These are phyloP conservation scores for Meloidogyne floridensis DNA, from an alignment of 1,140 invertebrate genomes.

Conservation along the genomic window DNA sequence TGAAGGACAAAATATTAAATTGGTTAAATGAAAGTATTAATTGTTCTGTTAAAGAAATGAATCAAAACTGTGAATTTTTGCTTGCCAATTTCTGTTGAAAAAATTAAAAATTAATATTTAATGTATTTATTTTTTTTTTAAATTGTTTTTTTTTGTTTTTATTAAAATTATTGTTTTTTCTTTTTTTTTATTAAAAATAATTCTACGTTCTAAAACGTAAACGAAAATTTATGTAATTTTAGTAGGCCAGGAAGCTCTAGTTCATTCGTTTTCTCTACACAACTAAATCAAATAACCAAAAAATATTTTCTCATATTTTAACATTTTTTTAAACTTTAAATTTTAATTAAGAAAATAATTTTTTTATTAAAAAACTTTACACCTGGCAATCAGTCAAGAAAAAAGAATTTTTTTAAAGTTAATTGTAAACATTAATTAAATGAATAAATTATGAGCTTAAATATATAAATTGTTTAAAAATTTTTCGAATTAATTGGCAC, in stretches of 20 bases:
- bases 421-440: background rate
- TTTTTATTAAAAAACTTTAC: background rate
- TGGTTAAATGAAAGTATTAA: background rate
- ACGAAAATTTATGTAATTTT: too few species aligned
- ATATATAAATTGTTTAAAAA: too few species aligned
- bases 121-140: background rate
- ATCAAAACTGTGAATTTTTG: background rate
- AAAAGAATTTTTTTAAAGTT: background rate
- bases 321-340: too few species aligned
- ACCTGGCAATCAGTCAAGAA: background rate
- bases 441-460: too few species aligned
- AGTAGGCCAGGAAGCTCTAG: too few species aligned
- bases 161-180: background rate
- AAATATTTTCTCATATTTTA: too few species aligned
- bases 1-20: background rate
- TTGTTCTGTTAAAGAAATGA: background rate
- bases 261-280: too few species aligned
- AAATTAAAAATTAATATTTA: background rate
- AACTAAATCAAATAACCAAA: too few species aligned
- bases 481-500: too few species aligned
- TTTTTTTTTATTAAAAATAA: too few species aligned
- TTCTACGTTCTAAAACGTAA: too few species aligned
- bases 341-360: background rate
- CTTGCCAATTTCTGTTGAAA: background rate
- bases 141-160: background rate